Percentiles rank a stretch among this genome's conserved stretches.
Conservation (phyloP, 2,113 vertebrate genomes). For the Cyanoramphus novaezelandiae region DNA sequence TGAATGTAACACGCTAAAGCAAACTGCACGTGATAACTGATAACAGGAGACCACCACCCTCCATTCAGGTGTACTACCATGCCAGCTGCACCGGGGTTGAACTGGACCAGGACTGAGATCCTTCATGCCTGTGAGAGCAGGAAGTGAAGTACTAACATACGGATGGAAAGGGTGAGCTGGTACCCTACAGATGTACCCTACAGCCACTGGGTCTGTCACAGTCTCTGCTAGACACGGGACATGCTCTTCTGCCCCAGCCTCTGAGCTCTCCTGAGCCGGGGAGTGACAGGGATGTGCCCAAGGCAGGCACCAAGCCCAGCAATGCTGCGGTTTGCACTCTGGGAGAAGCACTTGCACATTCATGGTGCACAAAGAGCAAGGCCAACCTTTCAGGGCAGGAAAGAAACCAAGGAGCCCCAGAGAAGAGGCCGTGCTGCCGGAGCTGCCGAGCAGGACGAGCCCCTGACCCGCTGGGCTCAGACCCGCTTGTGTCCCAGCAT, state of each 20-base stretch:
- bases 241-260: neutral
- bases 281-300: rapidly evolving
- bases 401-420: rapidly evolving
- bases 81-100: rapidly evolving
- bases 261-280: neutral
- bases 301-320: neutral
- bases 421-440: rapidly evolving
- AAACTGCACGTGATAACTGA: rapidly evolving
- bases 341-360: neutral
- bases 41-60: rapidly evolving
- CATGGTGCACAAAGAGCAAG: rapidly evolving
- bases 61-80: neutral
- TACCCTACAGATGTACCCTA: neutral
- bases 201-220: neutral
- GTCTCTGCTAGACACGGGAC: neutral
- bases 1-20: neutral
- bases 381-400: rapidly evolving
- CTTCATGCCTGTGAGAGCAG: neutral
- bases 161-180: neutral
- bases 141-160: rapidly evolving
- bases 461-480: rapidly evolving
- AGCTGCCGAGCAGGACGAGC: rapidly evolving
- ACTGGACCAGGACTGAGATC: neutral
- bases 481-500: rapidly evolving
- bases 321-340: neutral